These are phyloP conservation scores for Danio jaintianensis DNA, from an alignment of 2,797 vertebrate species.

Conservation along the genomic window DNA sequence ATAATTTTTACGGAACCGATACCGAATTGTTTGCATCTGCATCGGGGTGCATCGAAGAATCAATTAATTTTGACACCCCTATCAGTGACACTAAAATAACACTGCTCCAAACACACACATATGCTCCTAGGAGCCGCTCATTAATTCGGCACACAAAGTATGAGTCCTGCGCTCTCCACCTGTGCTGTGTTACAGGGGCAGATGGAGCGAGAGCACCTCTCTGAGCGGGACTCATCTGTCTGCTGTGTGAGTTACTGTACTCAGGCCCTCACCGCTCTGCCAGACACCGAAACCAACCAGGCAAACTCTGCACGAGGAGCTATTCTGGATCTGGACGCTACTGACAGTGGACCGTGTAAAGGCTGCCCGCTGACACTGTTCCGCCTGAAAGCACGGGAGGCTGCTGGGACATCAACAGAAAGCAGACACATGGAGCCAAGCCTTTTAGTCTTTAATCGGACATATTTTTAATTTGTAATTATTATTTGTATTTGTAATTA, in stretches of 20 bases:
- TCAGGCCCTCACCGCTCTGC: slow-evolving; percentile 24
- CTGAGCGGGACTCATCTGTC: slow-evolving; percentile 47
- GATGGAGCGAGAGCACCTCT: slow-evolving; percentile 65
- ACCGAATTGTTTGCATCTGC: too few species aligned
- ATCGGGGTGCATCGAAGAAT: too few species aligned
- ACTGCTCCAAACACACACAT: background rate
- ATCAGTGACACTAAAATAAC: too few species aligned
- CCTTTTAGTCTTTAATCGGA: slow-evolving; percentile 14
- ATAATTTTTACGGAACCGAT: too few species aligned
- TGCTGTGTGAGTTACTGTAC: slow-evolving; percentile 39
- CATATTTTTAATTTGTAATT: slow-evolving; percentile 5
- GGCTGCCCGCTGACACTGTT: slow-evolving; percentile 31
- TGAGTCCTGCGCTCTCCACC: slow-evolving; percentile 59
- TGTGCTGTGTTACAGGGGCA: slow-evolving; percentile 65
- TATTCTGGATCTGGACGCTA: slow-evolving; percentile 52
- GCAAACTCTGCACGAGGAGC: slow-evolving; percentile 44
- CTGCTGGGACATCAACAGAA: slow-evolving; percentile 25
- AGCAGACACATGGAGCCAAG: slow-evolving; percentile 10
- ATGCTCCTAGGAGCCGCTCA: slow-evolving; percentile 26
- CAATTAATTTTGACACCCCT: too few species aligned
- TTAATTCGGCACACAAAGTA: slow-evolving; percentile 51
- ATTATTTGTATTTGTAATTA: background rate
- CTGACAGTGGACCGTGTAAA: slow-evolving; percentile 48
- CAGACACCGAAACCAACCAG: slow-evolving; percentile 39
- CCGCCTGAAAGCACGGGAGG: slow-evolving; percentile 36